phyloP scores from a whole-genome alignment of 2,113 vertebrate genomes.

The Chauna torquata region DNA sequence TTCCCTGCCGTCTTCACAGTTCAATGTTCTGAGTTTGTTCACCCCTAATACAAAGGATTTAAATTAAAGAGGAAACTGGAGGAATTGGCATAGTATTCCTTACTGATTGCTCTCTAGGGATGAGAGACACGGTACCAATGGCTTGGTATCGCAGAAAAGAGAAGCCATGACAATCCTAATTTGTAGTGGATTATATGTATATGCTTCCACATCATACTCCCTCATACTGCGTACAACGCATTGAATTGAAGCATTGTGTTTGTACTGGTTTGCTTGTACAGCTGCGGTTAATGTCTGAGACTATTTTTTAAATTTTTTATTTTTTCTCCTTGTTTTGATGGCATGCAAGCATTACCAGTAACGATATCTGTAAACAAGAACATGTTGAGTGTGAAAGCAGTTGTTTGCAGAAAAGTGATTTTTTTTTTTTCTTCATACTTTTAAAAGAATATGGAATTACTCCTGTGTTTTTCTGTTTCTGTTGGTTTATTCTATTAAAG shows the following conservation, averaged over 20 bases:
- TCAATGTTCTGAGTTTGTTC: not conserved
- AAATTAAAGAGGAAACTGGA: not conserved
- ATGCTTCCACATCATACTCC: not conserved
- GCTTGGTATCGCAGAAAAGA: not conserved
- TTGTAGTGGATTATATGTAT: not conserved
- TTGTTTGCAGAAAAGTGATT: not conserved
- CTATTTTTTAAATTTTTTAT: not conserved
- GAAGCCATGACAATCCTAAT: not conserved
- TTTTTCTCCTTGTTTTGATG: not conserved
- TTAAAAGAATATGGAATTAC: not conserved
- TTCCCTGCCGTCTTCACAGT: not conserved
- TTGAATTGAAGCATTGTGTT: not conserved
- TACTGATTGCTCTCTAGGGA: not conserved
- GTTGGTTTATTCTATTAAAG: not conserved
- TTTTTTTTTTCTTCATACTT: not conserved
- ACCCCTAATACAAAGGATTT: not conserved
- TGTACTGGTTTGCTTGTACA: not conserved
- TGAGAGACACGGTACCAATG: not conserved
- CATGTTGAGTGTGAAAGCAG: not conserved
- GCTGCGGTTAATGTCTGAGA: not conserved
- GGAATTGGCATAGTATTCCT: not conserved
- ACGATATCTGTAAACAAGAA: not conserved
- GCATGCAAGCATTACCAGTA: not conserved
- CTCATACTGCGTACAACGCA: not conserved
- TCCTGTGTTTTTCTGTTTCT: not conserved